A percentile compares a stretch with the other conserved stretches of the same genome.
Conservation (phyloP, 1,140 invertebrate genomes). For the Littorina saxatilis region DNA sequence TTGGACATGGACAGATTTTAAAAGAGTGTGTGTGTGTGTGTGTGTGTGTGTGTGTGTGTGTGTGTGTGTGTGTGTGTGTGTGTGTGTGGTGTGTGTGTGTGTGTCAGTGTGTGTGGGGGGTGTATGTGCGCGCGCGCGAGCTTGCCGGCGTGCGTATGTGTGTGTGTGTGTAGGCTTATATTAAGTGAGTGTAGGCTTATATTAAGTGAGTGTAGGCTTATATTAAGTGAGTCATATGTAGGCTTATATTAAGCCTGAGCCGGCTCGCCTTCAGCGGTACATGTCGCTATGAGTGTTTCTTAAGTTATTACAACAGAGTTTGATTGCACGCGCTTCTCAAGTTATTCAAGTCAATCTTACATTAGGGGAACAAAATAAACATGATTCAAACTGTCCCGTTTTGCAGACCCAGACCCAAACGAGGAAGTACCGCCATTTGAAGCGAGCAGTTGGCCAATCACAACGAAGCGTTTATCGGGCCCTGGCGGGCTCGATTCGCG, state of each 20-base stretch:
- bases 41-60: constrained; percentile 22
- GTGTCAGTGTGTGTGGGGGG: neutral
- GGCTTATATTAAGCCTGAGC: no score
- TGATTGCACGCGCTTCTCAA: no score
- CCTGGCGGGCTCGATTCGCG: constrained; percentile 63
- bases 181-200: no score
- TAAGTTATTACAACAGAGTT: no score
- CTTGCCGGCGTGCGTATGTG: neutral
- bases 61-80: constrained; percentile 22
- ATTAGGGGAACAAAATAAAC: no score
- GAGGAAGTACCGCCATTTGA: constrained; percentile 58
- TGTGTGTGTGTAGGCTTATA: constrained; percentile 10
- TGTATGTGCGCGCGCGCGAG: neutral
- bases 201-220: no score
- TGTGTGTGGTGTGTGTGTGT: constrained; percentile 14
- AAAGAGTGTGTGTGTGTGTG: no score
- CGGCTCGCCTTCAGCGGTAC: no score
- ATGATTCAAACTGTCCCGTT: neutral
- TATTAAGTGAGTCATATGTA: no score
- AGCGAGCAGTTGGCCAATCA: constrained; percentile 59
- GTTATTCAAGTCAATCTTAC: no score
- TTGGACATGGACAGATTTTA: neutral
- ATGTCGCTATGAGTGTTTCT: no score
- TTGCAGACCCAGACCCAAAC: constrained; percentile 62
- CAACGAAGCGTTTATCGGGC: constrained; percentile 63